These are phyloP conservation scores for Electrophaes corylata DNA, from an alignment of 2,888 invertebrate genomes.

Conservation along the genomic window DNA sequence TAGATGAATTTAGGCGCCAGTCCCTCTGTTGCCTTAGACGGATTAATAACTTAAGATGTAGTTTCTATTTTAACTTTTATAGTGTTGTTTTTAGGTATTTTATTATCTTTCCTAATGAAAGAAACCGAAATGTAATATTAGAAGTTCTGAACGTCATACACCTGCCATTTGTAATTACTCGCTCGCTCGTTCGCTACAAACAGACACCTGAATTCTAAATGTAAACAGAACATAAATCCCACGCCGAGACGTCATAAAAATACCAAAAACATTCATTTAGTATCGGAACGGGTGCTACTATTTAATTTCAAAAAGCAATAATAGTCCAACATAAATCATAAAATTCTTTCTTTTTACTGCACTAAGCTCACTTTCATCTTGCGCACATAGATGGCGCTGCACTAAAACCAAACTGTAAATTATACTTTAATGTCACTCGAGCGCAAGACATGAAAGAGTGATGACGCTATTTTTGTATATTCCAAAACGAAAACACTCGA, in stretches of 20 bases:
- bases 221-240: conserved; percentile 41
- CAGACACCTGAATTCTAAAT: conserved; percentile 38
- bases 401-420: conserved; percentile 72
- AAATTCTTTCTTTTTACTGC: conserved; percentile 69
- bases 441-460: conserved; percentile 80
- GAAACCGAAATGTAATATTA: conserved; percentile 30
- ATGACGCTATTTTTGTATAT: conserved; percentile 79
- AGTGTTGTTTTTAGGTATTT: conserved; percentile 10
- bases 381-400: conserved; percentile 74
- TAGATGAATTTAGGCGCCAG: too few species aligned
- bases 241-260: conserved; percentile 42
- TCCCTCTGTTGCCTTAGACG: conserved; percentile 29
- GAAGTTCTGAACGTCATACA: conserved; percentile 29
- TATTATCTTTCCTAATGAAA: conserved; percentile 28
- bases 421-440: conserved; percentile 79
- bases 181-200: conserved; percentile 18
- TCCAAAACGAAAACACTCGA: conserved; percentile 83
- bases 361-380: conserved; percentile 73
- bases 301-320: conserved; percentile 68
- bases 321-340: conserved; percentile 69
- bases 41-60: conserved; percentile 23
- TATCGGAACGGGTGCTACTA: conserved; percentile 56
- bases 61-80: conserved; percentile 23
- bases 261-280: conserved; percentile 49
- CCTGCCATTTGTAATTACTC: conserved; percentile 33